Conservation (phyloP, 2,888 invertebrate species). For the Troides helena region DNA sequence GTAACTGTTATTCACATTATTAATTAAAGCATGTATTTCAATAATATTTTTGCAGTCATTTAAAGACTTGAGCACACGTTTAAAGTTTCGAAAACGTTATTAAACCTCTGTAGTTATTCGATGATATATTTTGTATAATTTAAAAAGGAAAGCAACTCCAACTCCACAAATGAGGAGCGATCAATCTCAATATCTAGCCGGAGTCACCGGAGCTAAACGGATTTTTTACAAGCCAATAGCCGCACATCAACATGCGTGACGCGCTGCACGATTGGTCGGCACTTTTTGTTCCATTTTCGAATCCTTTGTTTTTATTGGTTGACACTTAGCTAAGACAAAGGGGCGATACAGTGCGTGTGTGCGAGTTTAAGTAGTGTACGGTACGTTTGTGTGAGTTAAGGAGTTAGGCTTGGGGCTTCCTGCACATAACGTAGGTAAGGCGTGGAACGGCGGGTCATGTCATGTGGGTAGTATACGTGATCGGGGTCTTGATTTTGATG, state of each 20-base stretch:
- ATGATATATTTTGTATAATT: slow-evolving; percentile 12
- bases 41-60: not conserved
- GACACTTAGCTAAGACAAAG: slow-evolving; percentile 81
- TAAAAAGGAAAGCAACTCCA: slow-evolving; percentile 49
- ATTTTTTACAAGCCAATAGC: slow-evolving; percentile 79
- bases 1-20: not conserved
- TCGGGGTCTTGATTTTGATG: slow-evolving; percentile 70
- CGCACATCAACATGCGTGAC: slow-evolving; percentile 77
- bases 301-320: slow-evolving; percentile 81
- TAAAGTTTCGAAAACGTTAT: not conserved
- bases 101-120: not conserved
- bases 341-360: slow-evolving; percentile 72
- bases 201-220: slow-evolving; percentile 76
- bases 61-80: not conserved
- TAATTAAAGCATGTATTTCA: not conserved
- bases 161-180: slow-evolving; percentile 57
- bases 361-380: slow-evolving; percentile 52
- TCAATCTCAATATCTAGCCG: slow-evolving; percentile 75
- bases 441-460: slow-evolving; percentile 55
- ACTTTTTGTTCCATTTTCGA: slow-evolving; percentile 79
- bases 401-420: slow-evolving; percentile 56
- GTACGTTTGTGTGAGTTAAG: slow-evolving; percentile 70
- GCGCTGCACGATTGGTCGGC: slow-evolving; percentile 72
- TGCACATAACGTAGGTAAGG: slow-evolving; percentile 49
- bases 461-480: slow-evolving; percentile 55